These are phyloP conservation scores for Vanessa tameamea DNA, from an alignment of 1,140 invertebrate species.

Conservation along the genomic window DNA sequence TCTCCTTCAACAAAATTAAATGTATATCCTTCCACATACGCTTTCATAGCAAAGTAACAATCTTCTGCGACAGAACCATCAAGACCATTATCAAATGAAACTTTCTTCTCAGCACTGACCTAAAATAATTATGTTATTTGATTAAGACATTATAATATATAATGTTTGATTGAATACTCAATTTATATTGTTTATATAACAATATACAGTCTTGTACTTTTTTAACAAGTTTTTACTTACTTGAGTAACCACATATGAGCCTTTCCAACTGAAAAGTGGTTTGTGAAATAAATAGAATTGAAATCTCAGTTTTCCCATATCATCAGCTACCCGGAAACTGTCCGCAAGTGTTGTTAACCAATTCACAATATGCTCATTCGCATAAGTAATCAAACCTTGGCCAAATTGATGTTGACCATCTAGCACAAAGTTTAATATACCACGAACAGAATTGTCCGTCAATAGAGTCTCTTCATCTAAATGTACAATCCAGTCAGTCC, in stretches of 20 bases:
- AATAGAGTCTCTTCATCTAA: slow-evolving; percentile 98
- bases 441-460: slow-evolving; percentile 94
- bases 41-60: slow-evolving; percentile 97
- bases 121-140: slow-evolving; percentile 75
- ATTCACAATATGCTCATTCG: slow-evolving; percentile 97
- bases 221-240: slow-evolving; percentile 75
- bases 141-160: neutral
- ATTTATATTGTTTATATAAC: no score
- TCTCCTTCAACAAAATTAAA: slow-evolving; percentile 98
- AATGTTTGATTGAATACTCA: no score
- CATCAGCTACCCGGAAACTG: slow-evolving; percentile 97
- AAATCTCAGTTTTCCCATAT: slow-evolving; percentile 97
- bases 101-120: slow-evolving; percentile 92
- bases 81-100: slow-evolving; percentile 97
- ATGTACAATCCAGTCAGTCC: slow-evolving; percentile 98
- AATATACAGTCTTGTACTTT: no score
- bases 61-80: slow-evolving; percentile 99
- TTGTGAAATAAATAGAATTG: slow-evolving; percentile 97
- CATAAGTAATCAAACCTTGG: slow-evolving; percentile 98
- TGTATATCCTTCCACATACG: slow-evolving; percentile 90
- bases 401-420: slow-evolving; percentile 98
- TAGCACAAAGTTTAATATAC: slow-evolving; percentile 97
- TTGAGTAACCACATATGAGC: slow-evolving; percentile 96
- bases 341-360: slow-evolving; percentile 98
- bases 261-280: slow-evolving; percentile 98